These are phyloP conservation scores for Cheilosia vulpina DNA, from an alignment of 2,888 invertebrate species.

Conservation along the genomic window DNA sequence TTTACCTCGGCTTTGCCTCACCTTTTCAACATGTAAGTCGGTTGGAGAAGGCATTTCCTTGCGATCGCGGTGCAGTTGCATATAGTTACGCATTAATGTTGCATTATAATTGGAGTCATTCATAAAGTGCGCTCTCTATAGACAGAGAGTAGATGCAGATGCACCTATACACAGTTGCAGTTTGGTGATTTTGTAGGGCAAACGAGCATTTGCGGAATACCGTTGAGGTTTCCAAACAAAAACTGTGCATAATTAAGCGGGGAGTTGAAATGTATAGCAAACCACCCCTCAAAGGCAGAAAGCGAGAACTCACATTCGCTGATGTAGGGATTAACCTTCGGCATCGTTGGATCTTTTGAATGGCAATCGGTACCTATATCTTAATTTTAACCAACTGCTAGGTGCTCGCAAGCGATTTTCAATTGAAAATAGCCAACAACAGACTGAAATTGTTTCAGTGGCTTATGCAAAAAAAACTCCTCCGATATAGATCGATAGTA, in stretches of 20 bases:
- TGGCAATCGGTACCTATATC: too few relatives aligned
- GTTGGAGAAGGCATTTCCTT: conserved; percentile 52
- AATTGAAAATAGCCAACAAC: too few relatives aligned
- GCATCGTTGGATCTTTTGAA: too few relatives aligned
- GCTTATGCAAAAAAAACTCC: too few relatives aligned
- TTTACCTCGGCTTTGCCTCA: conserved; percentile 66
- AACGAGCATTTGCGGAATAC: conserved; percentile 40
- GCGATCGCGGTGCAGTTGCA: conserved; percentile 47
- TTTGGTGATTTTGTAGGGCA: conserved; percentile 69
- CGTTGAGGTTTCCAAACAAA: conserved; percentile 20
- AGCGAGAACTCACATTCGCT: conserved; percentile 13
- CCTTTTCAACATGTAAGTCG: conserved; percentile 59
- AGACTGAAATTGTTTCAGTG: too few relatives aligned
- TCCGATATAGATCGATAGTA: too few relatives aligned
- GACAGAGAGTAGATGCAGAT: background rate
- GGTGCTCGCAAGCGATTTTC: too few relatives aligned
- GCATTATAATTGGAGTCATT: conserved; percentile 73
- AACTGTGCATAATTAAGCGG: conserved; percentile 22
- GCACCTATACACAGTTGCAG: conserved; percentile 32
- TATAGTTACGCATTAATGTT: conserved; percentile 71
- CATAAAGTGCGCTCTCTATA: conserved; percentile 50
- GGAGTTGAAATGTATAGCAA: background rate
- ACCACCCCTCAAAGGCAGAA: background rate
- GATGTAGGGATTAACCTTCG: background rate
- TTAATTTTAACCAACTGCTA: too few relatives aligned